These are phyloP conservation scores for Erinaceus europaeus DNA, from an alignment of 2,113 vertebrate species.

Conservation along the genomic window DNA sequence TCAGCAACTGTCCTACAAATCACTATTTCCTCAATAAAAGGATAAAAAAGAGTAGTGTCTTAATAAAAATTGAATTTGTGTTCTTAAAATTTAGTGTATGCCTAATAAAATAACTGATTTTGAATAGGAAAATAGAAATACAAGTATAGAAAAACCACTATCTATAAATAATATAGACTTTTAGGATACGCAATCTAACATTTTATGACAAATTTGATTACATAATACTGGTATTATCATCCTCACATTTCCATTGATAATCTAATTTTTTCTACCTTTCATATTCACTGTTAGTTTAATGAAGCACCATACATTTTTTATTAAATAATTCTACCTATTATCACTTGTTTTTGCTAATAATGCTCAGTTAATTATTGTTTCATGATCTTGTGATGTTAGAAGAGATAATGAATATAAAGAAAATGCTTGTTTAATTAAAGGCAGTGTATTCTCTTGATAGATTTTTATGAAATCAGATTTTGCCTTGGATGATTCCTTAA, in stretches of 20 bases:
- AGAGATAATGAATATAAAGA: slow-evolving; percentile 14
- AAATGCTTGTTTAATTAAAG: slow-evolving; percentile 44
- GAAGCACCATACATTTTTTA: not conserved
- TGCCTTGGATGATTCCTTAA: slow-evolving; percentile 93
- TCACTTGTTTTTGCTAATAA: slow-evolving; percentile 42
- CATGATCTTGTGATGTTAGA: slow-evolving; percentile 21
- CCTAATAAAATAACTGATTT: slow-evolving; percentile 17
- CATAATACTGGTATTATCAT: not conserved
- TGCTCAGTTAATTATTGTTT: slow-evolving; percentile 31
- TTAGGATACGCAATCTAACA: not conserved
- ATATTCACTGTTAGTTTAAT: slow-evolving; percentile 22
- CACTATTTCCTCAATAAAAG: too few relatives aligned
- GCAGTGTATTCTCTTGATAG: slow-evolving; percentile 81
- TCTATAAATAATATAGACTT: slow-evolving; percentile 8
- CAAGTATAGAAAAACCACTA: not conserved
- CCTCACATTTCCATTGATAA: not conserved
- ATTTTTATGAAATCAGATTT: slow-evolving; percentile 99
- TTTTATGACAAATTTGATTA: not conserved
- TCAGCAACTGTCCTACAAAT: too few relatives aligned
- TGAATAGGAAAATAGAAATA: not conserved
- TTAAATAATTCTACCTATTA: not conserved
- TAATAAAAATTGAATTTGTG: slow-evolving; percentile 29
- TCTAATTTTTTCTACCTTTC: slow-evolving; percentile 2
- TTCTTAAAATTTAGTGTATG: slow-evolving; percentile 25
- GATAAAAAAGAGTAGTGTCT: not conserved